Conservation (phyloP, 2,797 vertebrate genomes). For the Catamblyrhynchus diadema region DNA sequence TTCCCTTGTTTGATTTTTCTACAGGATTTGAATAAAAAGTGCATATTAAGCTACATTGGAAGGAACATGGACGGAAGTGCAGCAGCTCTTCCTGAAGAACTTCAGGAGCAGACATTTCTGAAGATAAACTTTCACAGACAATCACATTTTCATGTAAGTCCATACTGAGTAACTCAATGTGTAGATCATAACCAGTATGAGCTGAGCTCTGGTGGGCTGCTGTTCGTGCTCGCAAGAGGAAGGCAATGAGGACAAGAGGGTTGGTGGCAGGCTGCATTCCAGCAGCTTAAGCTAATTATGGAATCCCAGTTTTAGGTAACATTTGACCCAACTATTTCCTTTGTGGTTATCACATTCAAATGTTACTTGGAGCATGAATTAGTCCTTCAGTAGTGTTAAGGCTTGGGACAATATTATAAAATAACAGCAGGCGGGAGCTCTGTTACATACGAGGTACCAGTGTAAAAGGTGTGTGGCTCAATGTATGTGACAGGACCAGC, state of each 20-base stretch:
- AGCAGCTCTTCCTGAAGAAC: not conserved
- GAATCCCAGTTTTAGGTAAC: not conserved
- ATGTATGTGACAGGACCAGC: not conserved
- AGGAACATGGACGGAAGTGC: not conserved
- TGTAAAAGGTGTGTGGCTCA: not conserved
- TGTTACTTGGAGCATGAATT: not conserved
- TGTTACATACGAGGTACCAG: fast-evolving
- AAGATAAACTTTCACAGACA: not conserved
- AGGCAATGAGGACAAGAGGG: fast-evolving
- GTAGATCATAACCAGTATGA: not conserved
- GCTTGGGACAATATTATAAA: not conserved
- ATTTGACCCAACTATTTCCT: not conserved
- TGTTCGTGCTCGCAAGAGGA: not conserved
- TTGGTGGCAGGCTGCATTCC: not conserved
- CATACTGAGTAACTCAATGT: not conserved
- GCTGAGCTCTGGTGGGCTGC: not conserved
- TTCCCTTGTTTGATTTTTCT: not conserved
- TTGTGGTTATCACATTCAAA: not conserved
- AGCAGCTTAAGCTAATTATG: not conserved
- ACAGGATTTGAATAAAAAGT: not conserved
- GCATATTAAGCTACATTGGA: not conserved
- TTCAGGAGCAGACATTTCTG: not conserved
- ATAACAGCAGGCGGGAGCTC: not conserved
- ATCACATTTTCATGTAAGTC: not conserved
- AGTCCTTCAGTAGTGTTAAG: not conserved